Conservation (phyloP, 2,888 invertebrate genomes). For the Plebejus argus region DNA sequence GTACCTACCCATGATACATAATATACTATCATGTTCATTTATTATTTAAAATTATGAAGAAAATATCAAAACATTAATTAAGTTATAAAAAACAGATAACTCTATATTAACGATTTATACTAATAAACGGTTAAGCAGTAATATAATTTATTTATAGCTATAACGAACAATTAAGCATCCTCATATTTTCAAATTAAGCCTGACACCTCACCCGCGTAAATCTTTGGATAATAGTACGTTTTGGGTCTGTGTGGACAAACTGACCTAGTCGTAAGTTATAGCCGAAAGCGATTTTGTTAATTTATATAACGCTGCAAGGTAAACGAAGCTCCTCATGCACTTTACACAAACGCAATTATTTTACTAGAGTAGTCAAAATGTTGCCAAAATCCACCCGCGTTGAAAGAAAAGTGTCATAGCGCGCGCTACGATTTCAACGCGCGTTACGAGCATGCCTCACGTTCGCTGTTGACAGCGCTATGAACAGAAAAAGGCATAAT, state of each 20-base stretch:
- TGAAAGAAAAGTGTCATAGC: too few species aligned
- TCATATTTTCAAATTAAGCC: constrained; percentile 74
- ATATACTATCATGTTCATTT: too few species aligned
- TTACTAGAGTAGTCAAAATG: too few species aligned
- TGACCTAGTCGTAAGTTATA: constrained; percentile 9
- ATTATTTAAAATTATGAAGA: background rate
- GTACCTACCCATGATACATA: too few species aligned
- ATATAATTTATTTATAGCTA: constrained; percentile 52
- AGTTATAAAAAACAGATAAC: background rate
- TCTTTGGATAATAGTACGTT: constrained; percentile 69
- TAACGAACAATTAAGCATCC: constrained; percentile 64
- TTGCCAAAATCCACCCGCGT: too few species aligned
- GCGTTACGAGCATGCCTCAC: too few species aligned
- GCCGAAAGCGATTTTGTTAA: background rate
- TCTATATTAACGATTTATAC: background rate
- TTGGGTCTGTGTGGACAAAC: constrained; percentile 43
- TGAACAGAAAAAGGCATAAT: too few species aligned
- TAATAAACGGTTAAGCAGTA: constrained; percentile 31
- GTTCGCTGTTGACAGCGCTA: too few species aligned
- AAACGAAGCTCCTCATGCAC: background rate
- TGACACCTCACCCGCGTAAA: constrained; percentile 58
- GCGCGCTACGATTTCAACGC: too few species aligned
- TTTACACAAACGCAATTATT: background rate
- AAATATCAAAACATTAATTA: constrained; percentile 23
- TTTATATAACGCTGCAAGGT: background rate